Conservation (phyloP, 2,113 vertebrate species). For the Paradoxurus hermaphroditus region DNA sequence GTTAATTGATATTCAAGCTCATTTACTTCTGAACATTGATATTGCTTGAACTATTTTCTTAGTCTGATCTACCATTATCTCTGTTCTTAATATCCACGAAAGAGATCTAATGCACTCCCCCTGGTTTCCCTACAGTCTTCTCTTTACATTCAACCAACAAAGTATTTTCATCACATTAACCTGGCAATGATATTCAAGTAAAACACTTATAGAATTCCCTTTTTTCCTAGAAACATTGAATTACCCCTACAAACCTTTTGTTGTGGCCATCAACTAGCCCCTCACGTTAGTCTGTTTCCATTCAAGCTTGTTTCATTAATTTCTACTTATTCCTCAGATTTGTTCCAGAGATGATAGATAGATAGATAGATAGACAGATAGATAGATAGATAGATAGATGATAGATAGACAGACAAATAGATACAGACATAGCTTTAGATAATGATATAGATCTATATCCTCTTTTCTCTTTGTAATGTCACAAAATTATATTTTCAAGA, state of each 20-base stretch:
- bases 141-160: not conserved
- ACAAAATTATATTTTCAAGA: not conserved
- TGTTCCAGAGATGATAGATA: not conserved
- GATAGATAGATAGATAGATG: not conserved
- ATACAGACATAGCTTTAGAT: not conserved
- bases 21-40: not conserved
- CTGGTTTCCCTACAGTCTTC: not conserved
- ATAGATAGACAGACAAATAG: not conserved
- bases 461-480: not conserved
- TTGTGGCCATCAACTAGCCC: not conserved
- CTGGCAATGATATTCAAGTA: not conserved
- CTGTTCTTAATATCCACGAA: not conserved
- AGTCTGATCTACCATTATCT: not conserved
- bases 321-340: not conserved
- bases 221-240: not conserved
- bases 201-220: not conserved
- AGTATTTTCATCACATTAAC: not conserved
- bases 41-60: not conserved
- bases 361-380: not conserved
- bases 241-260: not conserved
- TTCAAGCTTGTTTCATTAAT: not conserved
- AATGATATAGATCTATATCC: not conserved
- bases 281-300: not conserved
- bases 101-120: not conserved
- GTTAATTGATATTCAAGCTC: not conserved